Evolutionary conservation across 2,888 invertebrate genomes (phyloP).

Genomic region (Amphipoea oculea): DNA sequence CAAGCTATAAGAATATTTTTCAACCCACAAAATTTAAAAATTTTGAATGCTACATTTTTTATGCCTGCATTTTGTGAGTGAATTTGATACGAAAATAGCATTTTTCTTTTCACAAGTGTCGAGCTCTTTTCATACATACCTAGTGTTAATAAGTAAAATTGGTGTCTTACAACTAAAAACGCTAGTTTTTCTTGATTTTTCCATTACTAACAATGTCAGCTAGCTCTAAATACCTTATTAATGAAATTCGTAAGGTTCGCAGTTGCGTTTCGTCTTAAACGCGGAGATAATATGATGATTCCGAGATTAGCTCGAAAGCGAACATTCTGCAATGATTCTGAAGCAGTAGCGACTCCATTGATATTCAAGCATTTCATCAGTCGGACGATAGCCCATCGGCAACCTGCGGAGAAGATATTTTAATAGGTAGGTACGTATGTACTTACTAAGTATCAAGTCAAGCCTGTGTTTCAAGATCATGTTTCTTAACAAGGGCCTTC

Average conservation of each 20-base stretch:
- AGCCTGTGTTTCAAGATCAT: not conserved
- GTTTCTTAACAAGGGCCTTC: not conserved
- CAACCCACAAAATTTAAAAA: not conserved
- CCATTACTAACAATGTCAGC: not conserved
- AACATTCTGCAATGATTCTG: constrained; percentile 67
- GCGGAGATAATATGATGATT: constrained; percentile 76
- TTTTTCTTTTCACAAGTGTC: not conserved
- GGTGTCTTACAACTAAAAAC: not conserved
- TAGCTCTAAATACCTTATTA: constrained; percentile 71
- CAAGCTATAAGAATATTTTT: not conserved
- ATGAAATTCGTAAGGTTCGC: constrained; percentile 68
- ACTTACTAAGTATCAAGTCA: not conserved
- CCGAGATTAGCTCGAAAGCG: constrained; percentile 74
- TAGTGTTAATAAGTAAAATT: not conserved
- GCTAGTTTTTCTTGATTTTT: not conserved
- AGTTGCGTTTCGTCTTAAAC: constrained; percentile 71
- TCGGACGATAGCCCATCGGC: constrained; percentile 78
- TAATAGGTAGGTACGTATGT: not conserved
- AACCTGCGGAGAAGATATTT: constrained; percentile 71
- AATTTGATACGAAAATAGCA: not conserved
- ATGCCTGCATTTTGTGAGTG: not conserved
- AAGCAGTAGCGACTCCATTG: constrained; percentile 82
- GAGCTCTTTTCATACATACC: not conserved
- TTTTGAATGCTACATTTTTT: not conserved
- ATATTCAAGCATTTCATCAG: constrained; percentile 83